phyloP scores from a whole-genome alignment of 2,113 vertebrate genomes.

The Diadophis punctatus region DNA sequence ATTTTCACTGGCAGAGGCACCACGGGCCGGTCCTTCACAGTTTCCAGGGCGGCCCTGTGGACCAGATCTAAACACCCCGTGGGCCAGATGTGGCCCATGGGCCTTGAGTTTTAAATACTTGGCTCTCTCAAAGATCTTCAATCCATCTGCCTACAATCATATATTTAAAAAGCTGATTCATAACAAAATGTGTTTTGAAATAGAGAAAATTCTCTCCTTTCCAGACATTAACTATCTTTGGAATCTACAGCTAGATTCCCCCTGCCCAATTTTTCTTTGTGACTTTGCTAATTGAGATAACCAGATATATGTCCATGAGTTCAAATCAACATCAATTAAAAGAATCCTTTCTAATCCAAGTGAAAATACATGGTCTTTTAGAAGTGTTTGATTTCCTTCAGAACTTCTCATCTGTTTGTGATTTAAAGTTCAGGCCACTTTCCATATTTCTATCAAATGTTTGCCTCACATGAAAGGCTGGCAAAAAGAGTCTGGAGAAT shows the following conservation, averaged over 20 bases:
- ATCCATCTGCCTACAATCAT: slow-evolving; percentile 8
- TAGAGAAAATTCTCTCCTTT: slow-evolving; percentile 19
- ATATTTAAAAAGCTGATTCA: not conserved
- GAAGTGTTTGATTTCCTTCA: slow-evolving; percentile 78
- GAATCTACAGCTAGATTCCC: slow-evolving; percentile 49
- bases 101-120: not conserved
- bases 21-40: too few relatives aligned
- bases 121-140: not conserved
- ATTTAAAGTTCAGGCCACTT: slow-evolving; percentile 83
- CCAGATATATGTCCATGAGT: slow-evolving; percentile 78
- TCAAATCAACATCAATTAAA: slow-evolving; percentile 91
- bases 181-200: slow-evolving; percentile 13
- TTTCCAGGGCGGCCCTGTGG: too few relatives aligned
- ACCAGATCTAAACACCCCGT: too few relatives aligned
- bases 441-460: slow-evolving; percentile 88
- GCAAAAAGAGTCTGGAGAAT: slow-evolving; percentile 67
- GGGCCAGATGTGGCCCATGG: rapidly evolving
- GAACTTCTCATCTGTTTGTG: slow-evolving; percentile 88
- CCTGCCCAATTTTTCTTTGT: slow-evolving; percentile 77
- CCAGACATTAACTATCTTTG: slow-evolving; percentile 44
- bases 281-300: slow-evolving; percentile 82
- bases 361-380: slow-evolving; percentile 78
- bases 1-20: too few relatives aligned
- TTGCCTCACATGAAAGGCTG: slow-evolving; percentile 79
- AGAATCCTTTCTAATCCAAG: slow-evolving; percentile 81